phyloP scores from a whole-genome alignment of 2,113 vertebrate genomes.

The Eurypyga helias region DNA sequence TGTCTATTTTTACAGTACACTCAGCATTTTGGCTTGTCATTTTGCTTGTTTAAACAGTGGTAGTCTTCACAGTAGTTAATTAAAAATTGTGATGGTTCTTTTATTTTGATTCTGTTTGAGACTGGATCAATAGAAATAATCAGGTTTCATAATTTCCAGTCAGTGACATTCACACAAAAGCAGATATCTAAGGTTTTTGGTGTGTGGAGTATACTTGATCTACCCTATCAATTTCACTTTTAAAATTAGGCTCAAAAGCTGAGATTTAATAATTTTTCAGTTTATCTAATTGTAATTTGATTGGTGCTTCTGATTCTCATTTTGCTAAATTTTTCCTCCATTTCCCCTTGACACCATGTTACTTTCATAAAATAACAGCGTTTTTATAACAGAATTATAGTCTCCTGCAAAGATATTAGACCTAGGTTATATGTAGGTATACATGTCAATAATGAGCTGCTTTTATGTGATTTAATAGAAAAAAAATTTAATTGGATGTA shows the following conservation, averaged over 20 bases:
- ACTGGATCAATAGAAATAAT: neutral
- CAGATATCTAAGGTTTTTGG: neutral
- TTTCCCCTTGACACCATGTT: neutral
- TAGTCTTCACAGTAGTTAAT: neutral
- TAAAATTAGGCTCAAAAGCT: neutral
- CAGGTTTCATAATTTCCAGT: neutral
- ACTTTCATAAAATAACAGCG: neutral
- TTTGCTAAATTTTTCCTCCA: neutral
- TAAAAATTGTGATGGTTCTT: neutral
- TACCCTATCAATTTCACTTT: fast-evolving
- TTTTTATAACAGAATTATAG: neutral
- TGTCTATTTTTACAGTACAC: neutral
- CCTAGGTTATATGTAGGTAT: neutral
- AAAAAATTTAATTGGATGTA: neutral
- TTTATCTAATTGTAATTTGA: neutral
- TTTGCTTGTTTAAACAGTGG: neutral
- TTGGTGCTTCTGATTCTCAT: neutral
- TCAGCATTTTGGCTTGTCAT: neutral
- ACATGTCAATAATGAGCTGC: neutral
- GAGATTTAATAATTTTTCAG: neutral
- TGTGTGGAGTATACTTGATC: neutral
- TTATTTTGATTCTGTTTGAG: neutral
- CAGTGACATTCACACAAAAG: neutral
- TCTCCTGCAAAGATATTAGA: neutral
- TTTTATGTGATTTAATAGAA: neutral